phyloP scores from a whole-genome alignment of 2,797 vertebrate species.

The Phoebastria nigripes region DNA sequence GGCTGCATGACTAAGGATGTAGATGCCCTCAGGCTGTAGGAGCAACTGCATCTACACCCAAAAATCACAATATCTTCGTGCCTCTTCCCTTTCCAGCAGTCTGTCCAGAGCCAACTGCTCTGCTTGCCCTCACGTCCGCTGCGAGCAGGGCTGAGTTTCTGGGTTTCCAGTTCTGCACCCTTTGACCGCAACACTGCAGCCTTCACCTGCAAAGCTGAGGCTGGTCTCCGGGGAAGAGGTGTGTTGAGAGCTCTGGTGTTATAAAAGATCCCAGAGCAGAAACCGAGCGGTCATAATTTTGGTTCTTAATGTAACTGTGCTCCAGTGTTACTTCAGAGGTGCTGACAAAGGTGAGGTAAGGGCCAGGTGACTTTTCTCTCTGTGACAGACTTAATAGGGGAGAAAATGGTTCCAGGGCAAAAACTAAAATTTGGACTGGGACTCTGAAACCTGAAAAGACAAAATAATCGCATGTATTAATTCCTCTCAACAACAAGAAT shows the following conservation, averaged over 20 bases:
- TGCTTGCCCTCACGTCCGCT: neutral
- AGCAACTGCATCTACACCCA: neutral
- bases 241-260: neutral
- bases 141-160: neutral
- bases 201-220: neutral
- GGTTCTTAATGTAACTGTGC: neutral
- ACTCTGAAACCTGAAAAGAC: neutral
- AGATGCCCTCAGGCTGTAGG: neutral
- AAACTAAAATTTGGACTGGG: neutral
- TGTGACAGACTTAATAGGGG: neutral
- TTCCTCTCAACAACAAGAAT: neutral
- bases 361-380: neutral
- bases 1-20: neutral
- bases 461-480: neutral
- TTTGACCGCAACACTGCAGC: fast-evolving
- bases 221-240: neutral
- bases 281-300: neutral
- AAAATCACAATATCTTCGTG: neutral
- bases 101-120: neutral
- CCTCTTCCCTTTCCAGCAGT: neutral
- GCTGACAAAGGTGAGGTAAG: neutral
- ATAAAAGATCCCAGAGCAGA: neutral
- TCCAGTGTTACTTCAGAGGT: neutral
- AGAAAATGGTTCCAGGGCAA: neutral
- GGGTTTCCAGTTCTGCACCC: neutral